Evolutionary conservation across 2,113 vertebrate species (phyloP), one percentile per base, ranked within the genome.

Genomic region (Syngnathus scovelli): DNA sequence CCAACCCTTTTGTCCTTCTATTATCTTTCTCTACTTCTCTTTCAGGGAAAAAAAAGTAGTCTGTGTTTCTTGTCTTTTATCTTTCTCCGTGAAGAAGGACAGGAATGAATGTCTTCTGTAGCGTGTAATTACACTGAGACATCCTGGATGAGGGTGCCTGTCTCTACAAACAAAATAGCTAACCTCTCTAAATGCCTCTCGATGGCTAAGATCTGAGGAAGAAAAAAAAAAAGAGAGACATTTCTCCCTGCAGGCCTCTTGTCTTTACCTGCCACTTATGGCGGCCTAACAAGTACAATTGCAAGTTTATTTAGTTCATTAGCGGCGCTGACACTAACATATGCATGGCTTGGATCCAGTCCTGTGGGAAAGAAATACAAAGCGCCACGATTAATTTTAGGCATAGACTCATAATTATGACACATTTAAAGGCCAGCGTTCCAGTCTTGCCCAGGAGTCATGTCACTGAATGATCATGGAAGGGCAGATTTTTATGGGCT

Each of bases 41-140:
- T 66, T 67, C 69, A 83, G 82, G 73, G 23, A 23, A 80, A 54
- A 82, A 80, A 78, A 67, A 81, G 77, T 82, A 82, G 83, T 79
- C 82, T 73, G 76, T 77, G 80, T 85, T 85, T 87, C 78, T 72
- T 72, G 77, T 86, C 88, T 89, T 89, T 89, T 83, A 89, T 90
- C 85, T 88, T 78, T 72, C 68, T 67, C 78, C 77, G 81, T 82
- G 85, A 86, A 86, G 83, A 89, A 33, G 74, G 70, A 81, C 81
- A 85, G 87, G 82, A 90, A 87, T 86, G 88, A 82, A 86, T 85
- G 85, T 86, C 85, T 78, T 88, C 81, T 78, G 81, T 77, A 77
- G 79, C 72, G 71, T 88, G 87, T 90, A 89, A 90, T 90, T 90
- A 88, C 83, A 83, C 78, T 83, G 78, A 89, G 84, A 84, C 85